A percentile compares a stretch with the other conserved stretches of the same genome.
Conservation (phyloP, 2,113 vertebrate genomes). For the Desmodus rotundus region DNA sequence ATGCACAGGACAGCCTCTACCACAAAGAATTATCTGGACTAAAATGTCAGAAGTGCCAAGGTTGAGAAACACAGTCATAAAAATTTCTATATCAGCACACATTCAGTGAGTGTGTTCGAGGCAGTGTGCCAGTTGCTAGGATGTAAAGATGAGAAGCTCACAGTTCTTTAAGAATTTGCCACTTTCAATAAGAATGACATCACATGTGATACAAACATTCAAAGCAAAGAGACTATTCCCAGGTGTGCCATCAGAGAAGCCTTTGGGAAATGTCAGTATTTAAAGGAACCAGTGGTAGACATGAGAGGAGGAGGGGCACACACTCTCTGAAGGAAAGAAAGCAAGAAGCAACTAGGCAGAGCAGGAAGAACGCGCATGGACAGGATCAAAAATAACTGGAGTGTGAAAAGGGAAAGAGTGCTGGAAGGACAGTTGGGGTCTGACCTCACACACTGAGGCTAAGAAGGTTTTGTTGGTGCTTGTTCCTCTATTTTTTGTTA, state of each 20-base stretch:
- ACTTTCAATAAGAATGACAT: background rate
- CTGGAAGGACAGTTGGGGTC: background rate
- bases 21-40: background rate
- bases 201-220: background rate
- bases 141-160: background rate
- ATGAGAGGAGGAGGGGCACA: rapidly evolving
- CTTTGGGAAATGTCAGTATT: background rate
- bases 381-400: background rate
- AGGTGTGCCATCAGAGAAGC: background rate
- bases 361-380: background rate
- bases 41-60: background rate
- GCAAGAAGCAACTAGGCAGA: background rate
- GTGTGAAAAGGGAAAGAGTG: background rate
- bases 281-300: background rate
- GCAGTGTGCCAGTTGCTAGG: no score
- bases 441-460: background rate
- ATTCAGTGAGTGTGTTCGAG: background rate
- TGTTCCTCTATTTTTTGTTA: background rate
- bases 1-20: background rate
- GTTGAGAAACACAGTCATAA: background rate
- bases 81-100: background rate
- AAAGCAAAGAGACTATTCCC: background rate
- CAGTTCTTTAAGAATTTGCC: background rate
- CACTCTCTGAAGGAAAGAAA: background rate
- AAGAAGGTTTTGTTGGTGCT: background rate